phyloP scores from a whole-genome alignment of 2,797 vertebrate species.

The Mionectes olivaceus region DNA sequence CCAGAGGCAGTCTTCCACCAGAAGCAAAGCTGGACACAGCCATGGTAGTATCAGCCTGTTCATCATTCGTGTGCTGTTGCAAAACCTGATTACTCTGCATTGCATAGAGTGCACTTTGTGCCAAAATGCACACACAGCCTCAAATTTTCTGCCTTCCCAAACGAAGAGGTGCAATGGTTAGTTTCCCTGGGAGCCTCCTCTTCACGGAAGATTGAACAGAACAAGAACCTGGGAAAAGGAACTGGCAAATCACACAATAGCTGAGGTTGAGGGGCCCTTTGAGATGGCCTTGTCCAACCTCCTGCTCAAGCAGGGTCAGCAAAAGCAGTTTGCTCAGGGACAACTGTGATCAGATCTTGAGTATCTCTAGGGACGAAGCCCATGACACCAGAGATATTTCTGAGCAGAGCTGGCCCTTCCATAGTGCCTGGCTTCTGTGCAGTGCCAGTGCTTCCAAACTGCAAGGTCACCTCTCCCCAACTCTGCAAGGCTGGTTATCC shows the following conservation, averaged over 20 bases:
- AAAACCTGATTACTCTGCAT: neutral
- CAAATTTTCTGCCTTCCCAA: neutral
- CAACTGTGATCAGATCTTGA: neutral
- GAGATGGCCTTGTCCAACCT: neutral
- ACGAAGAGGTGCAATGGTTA: neutral
- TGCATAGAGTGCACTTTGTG: neutral
- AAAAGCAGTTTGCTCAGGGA: neutral
- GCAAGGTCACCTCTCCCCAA: neutral
- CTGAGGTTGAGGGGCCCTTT: neutral
- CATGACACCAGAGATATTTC: neutral
- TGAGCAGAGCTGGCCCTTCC: neutral
- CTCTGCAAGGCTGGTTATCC: neutral
- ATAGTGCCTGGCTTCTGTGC: neutral
- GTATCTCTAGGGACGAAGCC: neutral
- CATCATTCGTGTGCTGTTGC: neutral
- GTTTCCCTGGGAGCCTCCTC: neutral
- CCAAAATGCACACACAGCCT: neutral
- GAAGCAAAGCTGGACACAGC: neutral
- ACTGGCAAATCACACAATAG: neutral
- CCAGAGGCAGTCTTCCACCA: neutral
- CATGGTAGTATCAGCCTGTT: neutral
- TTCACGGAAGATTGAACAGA: neutral
- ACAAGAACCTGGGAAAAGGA: neutral
- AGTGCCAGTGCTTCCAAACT: neutral
- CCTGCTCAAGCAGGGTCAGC: neutral